phyloP scores from a whole-genome alignment of 2,797 vertebrate species.

The Lepus oiostolus region DNA sequence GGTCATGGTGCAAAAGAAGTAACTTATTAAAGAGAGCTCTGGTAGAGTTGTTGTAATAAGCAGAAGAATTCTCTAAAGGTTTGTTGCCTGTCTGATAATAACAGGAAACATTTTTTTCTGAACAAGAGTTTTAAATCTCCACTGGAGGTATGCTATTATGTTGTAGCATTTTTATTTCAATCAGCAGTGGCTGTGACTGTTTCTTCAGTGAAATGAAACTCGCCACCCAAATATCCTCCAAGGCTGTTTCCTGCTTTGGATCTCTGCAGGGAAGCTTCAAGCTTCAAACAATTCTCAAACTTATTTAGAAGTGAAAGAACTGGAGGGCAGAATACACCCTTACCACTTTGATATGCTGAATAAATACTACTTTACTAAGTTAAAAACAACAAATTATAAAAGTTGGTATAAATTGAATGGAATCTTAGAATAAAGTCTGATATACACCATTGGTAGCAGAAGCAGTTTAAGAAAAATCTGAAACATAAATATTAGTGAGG shows the following conservation, averaged over 20 bases:
- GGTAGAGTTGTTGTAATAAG: not conserved
- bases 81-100: conserved; percentile 41
- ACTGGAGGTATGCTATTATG: not conserved
- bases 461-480: not conserved
- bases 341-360: not conserved
- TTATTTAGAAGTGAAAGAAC: conserved; percentile 41
- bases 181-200: not conserved
- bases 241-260: not conserved
- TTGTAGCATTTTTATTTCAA: conserved; percentile 32
- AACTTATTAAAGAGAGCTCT: conserved; percentile 42
- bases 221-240: not conserved
- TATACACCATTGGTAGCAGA: not conserved
- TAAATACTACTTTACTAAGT: conserved; percentile 15
- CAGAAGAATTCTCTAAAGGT: conserved; percentile 35
- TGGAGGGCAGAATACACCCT: not conserved
- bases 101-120: conserved; percentile 57
- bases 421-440: conserved; percentile 34
- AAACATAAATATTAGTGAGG: not conserved
- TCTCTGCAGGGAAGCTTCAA: not conserved
- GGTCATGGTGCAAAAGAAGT: conserved; percentile 39
- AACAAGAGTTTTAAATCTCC: conserved; percentile 46
- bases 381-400: conserved; percentile 53
- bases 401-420: not conserved
- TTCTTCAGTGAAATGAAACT: conserved; percentile 14
- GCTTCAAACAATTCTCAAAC: conserved; percentile 46